These are phyloP conservation scores for human DNA, from an alignment of 2,113 vertebrate species.

Conservation along the genomic window DNA sequence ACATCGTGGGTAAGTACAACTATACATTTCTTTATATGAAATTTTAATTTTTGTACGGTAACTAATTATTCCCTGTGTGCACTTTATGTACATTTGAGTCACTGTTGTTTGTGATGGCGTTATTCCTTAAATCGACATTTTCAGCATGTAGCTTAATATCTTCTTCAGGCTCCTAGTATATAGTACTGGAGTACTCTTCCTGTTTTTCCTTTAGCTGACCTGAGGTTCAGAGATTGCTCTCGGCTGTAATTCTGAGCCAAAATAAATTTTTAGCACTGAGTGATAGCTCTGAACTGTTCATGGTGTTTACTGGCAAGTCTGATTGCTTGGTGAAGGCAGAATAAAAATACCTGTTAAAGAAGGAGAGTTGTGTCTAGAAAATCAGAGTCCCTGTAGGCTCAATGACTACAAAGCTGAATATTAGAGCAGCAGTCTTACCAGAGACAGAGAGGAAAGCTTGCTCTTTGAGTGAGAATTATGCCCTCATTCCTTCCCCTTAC, in stretches of 20 bases:
- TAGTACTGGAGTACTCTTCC: not conserved
- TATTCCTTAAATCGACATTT: not conserved
- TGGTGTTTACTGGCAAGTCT: not conserved
- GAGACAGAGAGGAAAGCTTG: not conserved
- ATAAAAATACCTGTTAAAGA: not conserved
- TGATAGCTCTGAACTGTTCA: not conserved
- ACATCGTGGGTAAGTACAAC: not conserved
- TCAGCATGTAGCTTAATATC: not conserved
- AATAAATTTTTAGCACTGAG: not conserved
- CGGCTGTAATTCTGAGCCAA: not conserved
- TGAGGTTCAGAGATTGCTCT: not conserved
- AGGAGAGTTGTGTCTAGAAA: not conserved
- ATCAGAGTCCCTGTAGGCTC: not conserved
- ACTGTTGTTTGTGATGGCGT: not conserved
- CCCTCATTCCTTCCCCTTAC: not conserved
- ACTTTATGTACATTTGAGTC: not conserved
- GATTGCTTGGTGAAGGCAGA: not conserved
- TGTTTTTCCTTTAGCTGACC: not conserved
- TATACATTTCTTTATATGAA: not conserved
- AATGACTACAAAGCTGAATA: not conserved
- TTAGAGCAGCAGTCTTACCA: not conserved
- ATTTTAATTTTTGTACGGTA: not conserved
- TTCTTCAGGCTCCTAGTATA: not conserved
- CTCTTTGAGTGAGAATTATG: not conserved
- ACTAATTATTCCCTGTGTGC: not conserved